These are phyloP conservation scores for Nomada ruficornis DNA, from an alignment of 2,888 invertebrate genomes.

Conservation along the genomic window DNA sequence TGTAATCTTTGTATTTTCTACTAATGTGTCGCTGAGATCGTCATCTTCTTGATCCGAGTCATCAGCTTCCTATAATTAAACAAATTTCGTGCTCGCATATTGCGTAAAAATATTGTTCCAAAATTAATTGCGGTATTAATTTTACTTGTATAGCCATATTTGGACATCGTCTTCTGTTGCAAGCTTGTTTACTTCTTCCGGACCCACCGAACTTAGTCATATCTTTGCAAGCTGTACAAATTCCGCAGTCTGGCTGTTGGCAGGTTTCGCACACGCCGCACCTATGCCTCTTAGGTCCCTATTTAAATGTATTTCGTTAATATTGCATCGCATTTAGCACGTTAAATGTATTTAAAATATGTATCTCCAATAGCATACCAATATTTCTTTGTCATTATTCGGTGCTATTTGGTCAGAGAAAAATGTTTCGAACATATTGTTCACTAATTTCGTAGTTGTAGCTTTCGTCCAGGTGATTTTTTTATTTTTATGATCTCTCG, in stretches of 20 bases:
- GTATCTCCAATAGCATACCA: slow-evolving; percentile 22
- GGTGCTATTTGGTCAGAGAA: slow-evolving; percentile 90
- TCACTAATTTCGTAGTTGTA: slow-evolving; percentile 91
- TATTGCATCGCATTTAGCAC: neutral
- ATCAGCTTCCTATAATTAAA: slow-evolving; percentile 85
- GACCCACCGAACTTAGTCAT: slow-evolving; percentile 93
- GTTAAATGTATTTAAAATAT: neutral
- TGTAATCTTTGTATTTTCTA: slow-evolving; percentile 70
- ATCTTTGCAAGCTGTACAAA: slow-evolving; percentile 89
- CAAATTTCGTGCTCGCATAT: neutral
- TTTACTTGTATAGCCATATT: slow-evolving; percentile 89
- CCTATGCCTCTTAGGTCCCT: slow-evolving; percentile 86
- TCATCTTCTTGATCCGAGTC: slow-evolving; percentile 87
- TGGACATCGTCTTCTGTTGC: slow-evolving; percentile 88
- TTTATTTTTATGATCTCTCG: slow-evolving; percentile 85
- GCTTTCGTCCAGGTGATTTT: slow-evolving; percentile 90
- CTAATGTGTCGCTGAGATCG: slow-evolving; percentile 77
- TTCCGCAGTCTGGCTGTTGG: slow-evolving; percentile 91
- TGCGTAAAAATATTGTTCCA: neutral
- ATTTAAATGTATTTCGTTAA: neutral
- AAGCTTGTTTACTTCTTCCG: slow-evolving; percentile 88
- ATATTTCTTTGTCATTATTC: slow-evolving; percentile 85
- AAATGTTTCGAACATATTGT: slow-evolving; percentile 91
- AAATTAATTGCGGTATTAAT: neutral
- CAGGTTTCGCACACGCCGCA: slow-evolving; percentile 93